Base-by-base conservation (phyloP, 1,140 invertebrate genomes). In the Pseudomyrmex sp. region DNA sequence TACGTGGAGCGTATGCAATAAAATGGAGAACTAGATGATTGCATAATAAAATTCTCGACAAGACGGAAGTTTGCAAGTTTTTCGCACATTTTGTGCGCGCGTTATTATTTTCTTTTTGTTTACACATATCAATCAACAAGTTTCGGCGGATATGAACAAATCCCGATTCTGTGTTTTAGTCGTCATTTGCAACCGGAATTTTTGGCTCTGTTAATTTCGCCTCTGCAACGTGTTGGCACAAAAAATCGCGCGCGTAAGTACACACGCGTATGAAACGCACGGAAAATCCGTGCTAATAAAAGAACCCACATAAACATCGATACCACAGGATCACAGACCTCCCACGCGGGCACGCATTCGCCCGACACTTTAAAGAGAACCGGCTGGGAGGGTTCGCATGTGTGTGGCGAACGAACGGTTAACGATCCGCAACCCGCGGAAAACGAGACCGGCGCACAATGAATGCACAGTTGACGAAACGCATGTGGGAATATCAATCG, bases 251-350 rank as follows among this genome's bases (percentile, higher is more conserved):
- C 9, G 7, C 9, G 20, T 12, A 8, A 2, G 12, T n/a, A n/a
- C 13, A 61, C 10, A 8, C 48, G 48, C 26, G 12, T 18, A 20
- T 70, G 73, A 77, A 76, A 72, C 58, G 69, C 73, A 4, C 68
- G 86, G 84, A 85, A 88, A 91, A 91, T 85, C 86, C 83, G 50
- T 44, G 70, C 84, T 89, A 77, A 86, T 89, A 90, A 85, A 91
- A 89, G 83, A 89, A 75, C 26, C 35, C 35, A 48, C 26, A 61
- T 73, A 86, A 88, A 87, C 56, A 23, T 50, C 23, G 56, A 59
- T 54, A 68, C 54, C 56, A 59, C 54, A 50, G 65, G 74, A 86
- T 89, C 80, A 50, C 72, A 79, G 79, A 88, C 88, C 89, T 86
- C 88, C 89, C 86, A 86, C 89, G 74, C 75, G 44, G 77, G 50